Base-by-base conservation (phyloP, 1,140 invertebrate genomes). In the Pseudomyrmex dendroicus region DNA sequence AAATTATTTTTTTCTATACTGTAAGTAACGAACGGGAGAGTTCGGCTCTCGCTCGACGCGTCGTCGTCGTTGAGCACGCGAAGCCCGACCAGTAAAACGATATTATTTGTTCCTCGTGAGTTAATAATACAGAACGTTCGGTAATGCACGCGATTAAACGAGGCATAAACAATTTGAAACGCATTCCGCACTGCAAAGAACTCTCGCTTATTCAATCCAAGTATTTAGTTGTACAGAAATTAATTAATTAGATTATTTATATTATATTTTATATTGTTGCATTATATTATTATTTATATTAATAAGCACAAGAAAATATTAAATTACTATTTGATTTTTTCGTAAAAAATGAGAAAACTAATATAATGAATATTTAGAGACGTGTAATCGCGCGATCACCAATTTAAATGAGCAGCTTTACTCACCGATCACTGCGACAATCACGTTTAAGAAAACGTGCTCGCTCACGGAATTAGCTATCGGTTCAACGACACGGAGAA, bases 371-470 rank as follows among this genome's bases (percentile, higher is more conserved):
- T 63, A 25, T 52, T 52, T 76, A 20, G 35, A 10, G 10, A 17
- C n/a, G 0, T 25, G 44, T 35, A 25, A 56, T 52, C 20, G 44
- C 13, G 59, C 54, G 0, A 35, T 52, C 44, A 17, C 7, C 17
- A 61, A 66, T 84, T 57, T 68, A 52, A 57, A 52, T 22, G 17
- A 59, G 52, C 3, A n/a, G 44, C 15, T 61, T 44, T 20, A 61
- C 52, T 25, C 35, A 35, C 0, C 35, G 35, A 35, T 35, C 35
- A 17, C 50, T 22, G 73, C 15, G 48, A 25, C 46, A 52, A 83
- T 67, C 61, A 22, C 52, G 56, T 52, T 22, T 35, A 67, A 35
- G 59, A 22, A 84, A 54, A 82, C 56, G 10, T 35, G 35, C 35
- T 35, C 35, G 35, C 4, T 35, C 35, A 35, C 35, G 35, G 5